phyloP scores from a whole-genome alignment of 2,113 vertebrate genomes.

The Phaethon lepturus region DNA sequence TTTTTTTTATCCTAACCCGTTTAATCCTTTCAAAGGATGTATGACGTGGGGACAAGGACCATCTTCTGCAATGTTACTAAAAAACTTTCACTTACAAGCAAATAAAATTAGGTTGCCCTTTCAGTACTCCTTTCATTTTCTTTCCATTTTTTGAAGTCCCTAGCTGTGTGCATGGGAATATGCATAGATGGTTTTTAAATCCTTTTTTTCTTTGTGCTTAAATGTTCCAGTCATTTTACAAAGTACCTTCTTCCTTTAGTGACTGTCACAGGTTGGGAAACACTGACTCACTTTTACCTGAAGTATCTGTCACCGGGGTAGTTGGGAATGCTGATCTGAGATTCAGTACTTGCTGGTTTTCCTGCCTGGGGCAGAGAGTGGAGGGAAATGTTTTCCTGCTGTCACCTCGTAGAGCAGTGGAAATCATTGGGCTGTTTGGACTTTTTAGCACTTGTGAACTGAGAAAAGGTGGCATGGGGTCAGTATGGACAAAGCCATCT shows the following conservation, averaged over 20 bases:
- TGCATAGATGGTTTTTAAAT: neutral
- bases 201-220: neutral
- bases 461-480: neutral
- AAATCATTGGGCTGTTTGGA: neutral
- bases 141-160: neutral
- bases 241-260: neutral
- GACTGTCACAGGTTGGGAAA: neutral
- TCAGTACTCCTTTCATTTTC: neutral
- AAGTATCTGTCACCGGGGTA: neutral
- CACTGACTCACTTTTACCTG: neutral
- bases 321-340: neutral
- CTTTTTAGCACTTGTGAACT: neutral
- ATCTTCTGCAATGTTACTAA: rapidly evolving
- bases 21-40: neutral
- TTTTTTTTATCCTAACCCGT: neutral
- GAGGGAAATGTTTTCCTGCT: neutral
- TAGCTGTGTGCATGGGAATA: too few relatives aligned
- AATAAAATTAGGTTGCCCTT: neutral
- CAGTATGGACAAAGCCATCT: neutral
- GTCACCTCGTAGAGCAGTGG: neutral
- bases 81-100: neutral
- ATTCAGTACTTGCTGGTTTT: neutral
- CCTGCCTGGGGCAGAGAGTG: neutral
- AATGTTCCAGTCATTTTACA: neutral
- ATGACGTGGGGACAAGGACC: rapidly evolving